Evolutionary conservation across 64 coral and sea anemone species (phyloP), one percentile per base, ranked within the genome.

Genomic region (Actinia tenebrosa): DNA sequence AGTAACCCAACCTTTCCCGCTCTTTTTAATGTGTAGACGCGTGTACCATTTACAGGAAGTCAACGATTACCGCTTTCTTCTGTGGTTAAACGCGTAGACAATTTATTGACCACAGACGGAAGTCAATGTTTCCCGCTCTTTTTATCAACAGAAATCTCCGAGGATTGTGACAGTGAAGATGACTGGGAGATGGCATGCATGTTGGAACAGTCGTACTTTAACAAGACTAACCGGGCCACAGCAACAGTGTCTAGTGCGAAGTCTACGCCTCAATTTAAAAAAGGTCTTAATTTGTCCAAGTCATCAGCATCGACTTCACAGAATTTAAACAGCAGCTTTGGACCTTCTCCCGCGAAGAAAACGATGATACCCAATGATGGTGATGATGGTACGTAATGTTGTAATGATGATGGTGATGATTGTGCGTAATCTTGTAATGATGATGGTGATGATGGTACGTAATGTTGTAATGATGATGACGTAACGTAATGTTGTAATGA

Each of bases 331-430:
- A 81, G 79, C 5, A 81, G 79, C 18, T 42, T 75, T 75, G 69
- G 69, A 0, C 53, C 20, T 53, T 27, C 83, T 18, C 55, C 54
- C 16, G 17, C 18, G 20, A 59, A 85, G 54, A 85, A 85, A 0
- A 53, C 22, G 5, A n/a, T 64, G 83, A 1, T 85, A 19, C 83
- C 83, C 1, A 85, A 85, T 64, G 83, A 85, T 85, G 83, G 83
- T 18, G 83, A 85, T 61, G 83, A 85, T 64, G 83, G 83, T 85
- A 64, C 16, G 83, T 85, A 16, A 47, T 84, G 3, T 80, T 53
- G 27, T 80, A 18, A 46, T 53, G 10, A 25, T 80, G 4, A 53
- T 18, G 43, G 5, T 53, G 43, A 53, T 45, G 43, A 80, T 53
- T 37, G 3, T 25, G 15, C 13, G 30, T 19, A 37, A 80, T 53